These are phyloP conservation scores for Colossoma macropomum DNA, from an alignment of 2,113 vertebrate species.

Conservation along the genomic window DNA sequence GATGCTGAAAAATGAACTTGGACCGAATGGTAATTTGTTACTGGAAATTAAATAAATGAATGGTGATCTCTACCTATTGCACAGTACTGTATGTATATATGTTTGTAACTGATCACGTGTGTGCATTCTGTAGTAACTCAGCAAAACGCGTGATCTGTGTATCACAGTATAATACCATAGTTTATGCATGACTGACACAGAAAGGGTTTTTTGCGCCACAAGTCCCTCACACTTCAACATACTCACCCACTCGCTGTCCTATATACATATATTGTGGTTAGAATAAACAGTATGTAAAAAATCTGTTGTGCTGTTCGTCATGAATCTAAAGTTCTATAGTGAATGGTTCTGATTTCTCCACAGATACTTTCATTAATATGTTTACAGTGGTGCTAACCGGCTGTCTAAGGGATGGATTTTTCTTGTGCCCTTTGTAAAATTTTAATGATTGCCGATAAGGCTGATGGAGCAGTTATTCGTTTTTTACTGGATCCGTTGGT, in stretches of 20 bases:
- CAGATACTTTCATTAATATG: conserved; percentile 66
- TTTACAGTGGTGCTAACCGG: conserved; percentile 63
- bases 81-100: too few relatives aligned
- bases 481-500: conserved; percentile 67
- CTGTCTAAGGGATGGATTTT: conserved; percentile 70
- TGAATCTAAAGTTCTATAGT: conserved; percentile 55
- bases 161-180: not conserved
- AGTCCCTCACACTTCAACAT: too few relatives aligned
- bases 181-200: not conserved
- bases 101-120: not conserved
- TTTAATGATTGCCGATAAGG: conserved; percentile 72
- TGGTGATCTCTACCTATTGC: too few relatives aligned
- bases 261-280: conserved; percentile 62
- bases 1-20: too few relatives aligned
- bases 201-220: too few relatives aligned
- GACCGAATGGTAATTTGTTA: too few relatives aligned
- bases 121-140: conserved; percentile 28
- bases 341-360: conserved; percentile 48
- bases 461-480: conserved; percentile 68
- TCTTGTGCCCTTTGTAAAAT: conserved; percentile 72
- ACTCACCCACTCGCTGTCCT: too few relatives aligned
- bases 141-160: not conserved
- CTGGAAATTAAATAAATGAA: too few relatives aligned
- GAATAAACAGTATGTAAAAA: conserved; percentile 59
- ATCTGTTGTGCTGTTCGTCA: conserved; percentile 56